Base-by-base conservation (phyloP, 2,888 invertebrate species). In the Rhyacophila evoluta region DNA sequence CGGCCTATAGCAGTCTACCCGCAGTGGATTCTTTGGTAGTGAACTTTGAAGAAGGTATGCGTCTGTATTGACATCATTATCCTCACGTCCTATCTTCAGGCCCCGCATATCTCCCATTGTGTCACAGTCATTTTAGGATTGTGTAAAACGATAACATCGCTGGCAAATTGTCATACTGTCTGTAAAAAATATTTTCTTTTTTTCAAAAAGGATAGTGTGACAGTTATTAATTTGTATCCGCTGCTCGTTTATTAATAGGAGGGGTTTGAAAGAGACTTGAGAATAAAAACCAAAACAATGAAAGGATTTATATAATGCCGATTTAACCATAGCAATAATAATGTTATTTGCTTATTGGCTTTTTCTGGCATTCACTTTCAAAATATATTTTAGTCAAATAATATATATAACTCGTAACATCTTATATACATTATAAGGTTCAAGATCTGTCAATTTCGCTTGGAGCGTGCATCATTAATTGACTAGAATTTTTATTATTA, bases 1-100 rank as follows among this genome's bases (percentile, higher is more conserved):
- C 94, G 85, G 92, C 94, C 74, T 81, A 82, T 68, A 79, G 76
- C 75, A 75, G 78, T 29, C 78, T 81, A 29, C 71, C 73, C 83
- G 91, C 92, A 72, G 93, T 93, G 82, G 94, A 94, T 86, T 92
- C 94, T 41, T 91, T 94, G 84, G 94, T 94, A 85, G 94, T 94
- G 85, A 93, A 92, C 91, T 94, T 94, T 88, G 94, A 94, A 90
- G 94, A 94, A 93, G 94, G 94, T 93, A 94, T 94, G 94, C 92
- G 93, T 86, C 91, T 94, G 88, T 93, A 93, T 91, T 92, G 92
- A 89, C 79, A 69, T 55, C 55, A 19, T 19, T 19, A 55, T 55
- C 55, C 55, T 55, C 55, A 70, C 36, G 33, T 28, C 12, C 12
- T 36, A 70, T 12, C 70, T 15, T 19, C 72, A 15, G 37, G 11